A percentile compares a stretch with the other conserved stretches of the same genome.
Evolutionary conservation across 2,797 vertebrate species (phyloP).

Genomic region (Pachyuromys duprasi): DNA sequence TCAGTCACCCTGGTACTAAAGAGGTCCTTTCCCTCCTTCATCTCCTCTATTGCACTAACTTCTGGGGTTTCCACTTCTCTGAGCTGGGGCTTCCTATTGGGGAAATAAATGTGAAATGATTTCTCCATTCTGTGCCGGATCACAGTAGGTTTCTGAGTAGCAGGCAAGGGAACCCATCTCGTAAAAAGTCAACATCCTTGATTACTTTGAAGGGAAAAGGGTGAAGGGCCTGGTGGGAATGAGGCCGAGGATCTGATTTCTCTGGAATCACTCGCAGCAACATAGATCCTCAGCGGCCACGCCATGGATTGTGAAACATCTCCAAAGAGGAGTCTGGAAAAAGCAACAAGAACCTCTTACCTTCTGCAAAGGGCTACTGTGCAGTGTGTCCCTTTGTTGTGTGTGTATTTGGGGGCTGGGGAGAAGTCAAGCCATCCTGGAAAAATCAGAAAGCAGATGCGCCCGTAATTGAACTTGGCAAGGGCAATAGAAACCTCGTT

Average conservation of each 20-base stretch:
- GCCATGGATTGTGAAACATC: slow-evolving; percentile 79
- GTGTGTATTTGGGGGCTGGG: not conserved
- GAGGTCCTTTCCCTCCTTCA: slow-evolving; percentile 76
- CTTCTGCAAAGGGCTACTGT: slow-evolving; percentile 71
- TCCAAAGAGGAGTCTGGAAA: slow-evolving; percentile 73
- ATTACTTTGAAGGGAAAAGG: slow-evolving; percentile 78
- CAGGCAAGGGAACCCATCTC: slow-evolving; percentile 82
- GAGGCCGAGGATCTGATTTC: slow-evolving; percentile 74
- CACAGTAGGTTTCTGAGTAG: slow-evolving; percentile 83
- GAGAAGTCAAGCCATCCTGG: slow-evolving; percentile 53
- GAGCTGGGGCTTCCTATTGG: slow-evolving; percentile 84
- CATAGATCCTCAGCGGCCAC: slow-evolving; percentile 81
- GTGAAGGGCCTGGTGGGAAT: slow-evolving; percentile 14
- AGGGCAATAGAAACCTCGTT: slow-evolving; percentile 74
- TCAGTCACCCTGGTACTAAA: not conserved
- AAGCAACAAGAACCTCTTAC: slow-evolving; percentile 69
- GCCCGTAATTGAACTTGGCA: slow-evolving; percentile 75
- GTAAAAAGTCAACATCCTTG: slow-evolving; percentile 83
- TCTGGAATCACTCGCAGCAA: slow-evolving; percentile 77
- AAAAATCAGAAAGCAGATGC: slow-evolving; percentile 80
- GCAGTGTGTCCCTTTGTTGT: slow-evolving; percentile 70
- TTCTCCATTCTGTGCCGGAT: slow-evolving; percentile 86
- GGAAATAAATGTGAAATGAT: slow-evolving; percentile 87
- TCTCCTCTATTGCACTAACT: slow-evolving; percentile 78
- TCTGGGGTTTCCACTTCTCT: slow-evolving; percentile 84